Evolutionary conservation across 2,888 invertebrate genomes (phyloP).

Genomic region (Tetrapedia diversipes): DNA sequence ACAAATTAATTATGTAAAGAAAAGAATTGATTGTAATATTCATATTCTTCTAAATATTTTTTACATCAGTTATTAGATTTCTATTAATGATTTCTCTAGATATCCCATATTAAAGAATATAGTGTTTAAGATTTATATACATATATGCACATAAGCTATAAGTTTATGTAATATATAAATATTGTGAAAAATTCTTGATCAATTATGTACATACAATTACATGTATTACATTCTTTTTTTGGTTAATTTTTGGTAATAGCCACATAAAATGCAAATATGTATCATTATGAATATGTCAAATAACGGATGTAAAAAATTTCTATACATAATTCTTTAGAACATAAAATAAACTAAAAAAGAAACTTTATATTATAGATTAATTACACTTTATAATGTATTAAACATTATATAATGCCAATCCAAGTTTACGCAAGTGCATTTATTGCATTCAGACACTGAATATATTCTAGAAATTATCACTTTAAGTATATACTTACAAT

Average conservation of each 20-base stretch:
- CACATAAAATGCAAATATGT: no score
- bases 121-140: constrained; percentile 2
- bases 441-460: constrained; percentile 40
- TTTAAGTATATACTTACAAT: constrained; percentile 66
- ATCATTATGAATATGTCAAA: constrained; percentile 10
- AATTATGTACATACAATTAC: constrained; percentile 27
- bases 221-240: constrained; percentile 5
- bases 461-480: constrained; percentile 11
- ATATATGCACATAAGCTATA: background rate
- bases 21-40: background rate
- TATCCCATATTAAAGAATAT: background rate
- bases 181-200: constrained; percentile 15
- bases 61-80: background rate
- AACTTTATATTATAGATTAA: background rate
- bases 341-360: background rate
- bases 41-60: background rate
- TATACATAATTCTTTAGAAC: background rate
- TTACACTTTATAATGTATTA: constrained; percentile 5
- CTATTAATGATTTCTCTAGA: constrained; percentile 11
- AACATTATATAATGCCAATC: no score
- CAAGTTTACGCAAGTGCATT: constrained; percentile 37
- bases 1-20: background rate
- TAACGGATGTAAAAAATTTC: background rate
- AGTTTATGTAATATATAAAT: constrained; percentile 9
- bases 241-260: no score